These are phyloP conservation scores for Caprella mutica DNA, from an alignment of 2,888 invertebrate genomes.

Conservation along the genomic window DNA sequence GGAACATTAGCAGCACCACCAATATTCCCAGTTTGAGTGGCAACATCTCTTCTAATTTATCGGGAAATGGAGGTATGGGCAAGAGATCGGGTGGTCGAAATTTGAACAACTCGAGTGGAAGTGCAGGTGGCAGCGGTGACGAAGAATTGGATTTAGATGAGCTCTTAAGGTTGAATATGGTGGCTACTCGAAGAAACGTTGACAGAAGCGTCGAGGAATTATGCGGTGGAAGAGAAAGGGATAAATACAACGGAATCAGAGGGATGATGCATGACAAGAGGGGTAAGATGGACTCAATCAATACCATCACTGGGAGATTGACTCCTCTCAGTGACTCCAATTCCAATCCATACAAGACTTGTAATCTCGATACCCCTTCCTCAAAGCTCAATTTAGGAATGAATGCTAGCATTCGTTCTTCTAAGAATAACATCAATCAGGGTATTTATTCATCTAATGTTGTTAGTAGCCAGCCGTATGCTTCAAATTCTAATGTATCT, in stretches of 20 bases:
- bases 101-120: constrained; percentile 9
- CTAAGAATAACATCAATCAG: background rate
- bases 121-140: constrained; percentile 6
- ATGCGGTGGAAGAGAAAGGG: constrained; percentile 1
- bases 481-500: background rate
- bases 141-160: constrained; percentile 11
- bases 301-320: constrained; percentile 3
- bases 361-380: background rate
- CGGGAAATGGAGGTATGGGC: constrained; percentile 4
- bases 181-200: background rate
- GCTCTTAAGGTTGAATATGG: constrained; percentile 1
- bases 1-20: background rate
- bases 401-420: background rate
- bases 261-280: background rate
- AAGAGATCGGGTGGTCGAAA: constrained; percentile 6
- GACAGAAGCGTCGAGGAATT: constrained; percentile 2
- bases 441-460: constrained; percentile 2
- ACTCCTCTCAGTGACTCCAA: constrained; percentile 9
- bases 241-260: background rate
- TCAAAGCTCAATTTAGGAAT: background rate
- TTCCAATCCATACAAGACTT: constrained; percentile 5
- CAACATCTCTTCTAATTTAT: constrained; percentile 8
- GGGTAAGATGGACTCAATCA: constrained; percentile 1
- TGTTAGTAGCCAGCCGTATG: too few species aligned
- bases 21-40: constrained; percentile 12